phyloP scores from a whole-genome alignment of 2,113 vertebrate species.

The Vicugna pacos region DNA sequence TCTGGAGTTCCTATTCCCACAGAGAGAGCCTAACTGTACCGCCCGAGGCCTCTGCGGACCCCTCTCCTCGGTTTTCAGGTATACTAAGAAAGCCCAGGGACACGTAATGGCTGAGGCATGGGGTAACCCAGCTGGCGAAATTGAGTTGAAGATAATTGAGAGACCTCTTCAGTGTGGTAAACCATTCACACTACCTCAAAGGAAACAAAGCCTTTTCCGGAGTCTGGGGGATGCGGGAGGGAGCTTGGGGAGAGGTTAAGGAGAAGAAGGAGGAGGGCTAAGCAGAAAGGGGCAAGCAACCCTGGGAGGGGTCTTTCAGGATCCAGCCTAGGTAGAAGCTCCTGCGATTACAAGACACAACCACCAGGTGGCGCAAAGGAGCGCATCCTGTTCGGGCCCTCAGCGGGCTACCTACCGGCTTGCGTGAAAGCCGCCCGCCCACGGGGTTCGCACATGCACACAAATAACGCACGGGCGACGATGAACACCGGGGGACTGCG shows the following conservation, averaged over 20 bases:
- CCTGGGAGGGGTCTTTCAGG: background rate
- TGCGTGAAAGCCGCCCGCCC: background rate
- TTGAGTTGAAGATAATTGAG: background rate
- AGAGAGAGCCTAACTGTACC: background rate
- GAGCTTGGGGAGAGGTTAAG: background rate
- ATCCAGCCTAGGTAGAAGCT: background rate
- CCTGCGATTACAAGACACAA: background rate
- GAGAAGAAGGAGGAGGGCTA: rapidly evolving
- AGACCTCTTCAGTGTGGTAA: background rate
- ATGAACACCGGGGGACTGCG: background rate
- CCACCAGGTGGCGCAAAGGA: background rate
- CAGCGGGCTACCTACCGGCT: rapidly evolving
- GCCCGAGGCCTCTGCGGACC: background rate
- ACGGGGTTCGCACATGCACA: background rate
- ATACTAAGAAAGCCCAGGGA: background rate
- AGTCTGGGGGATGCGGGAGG: background rate
- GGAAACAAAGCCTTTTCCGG: background rate
- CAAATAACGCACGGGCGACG: background rate
- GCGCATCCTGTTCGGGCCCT: background rate
- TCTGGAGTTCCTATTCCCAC: background rate
- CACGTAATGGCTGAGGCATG: background rate
- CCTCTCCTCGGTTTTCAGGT: background rate
- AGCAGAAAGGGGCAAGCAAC: background rate
- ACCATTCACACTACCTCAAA: background rate
- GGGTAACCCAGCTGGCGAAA: background rate